phyloP scores from a whole-genome alignment of 2,888 invertebrate species.

The Callyntrura sp. region DNA sequence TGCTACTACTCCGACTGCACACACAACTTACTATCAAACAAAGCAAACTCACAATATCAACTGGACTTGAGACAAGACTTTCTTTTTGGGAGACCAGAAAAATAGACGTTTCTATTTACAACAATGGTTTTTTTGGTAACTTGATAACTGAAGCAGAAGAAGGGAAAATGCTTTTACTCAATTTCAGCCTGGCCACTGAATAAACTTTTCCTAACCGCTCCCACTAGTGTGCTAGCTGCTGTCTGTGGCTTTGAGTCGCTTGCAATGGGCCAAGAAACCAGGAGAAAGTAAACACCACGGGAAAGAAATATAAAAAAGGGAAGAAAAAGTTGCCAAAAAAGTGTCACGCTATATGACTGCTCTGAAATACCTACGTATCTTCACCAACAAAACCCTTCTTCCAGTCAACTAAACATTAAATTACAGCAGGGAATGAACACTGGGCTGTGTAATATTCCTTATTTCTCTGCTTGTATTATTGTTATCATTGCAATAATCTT shows the following conservation, averaged over 20 bases:
- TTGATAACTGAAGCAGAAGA: constrained; percentile 27
- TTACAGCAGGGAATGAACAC: constrained; percentile 12
- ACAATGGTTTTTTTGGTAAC: background rate
- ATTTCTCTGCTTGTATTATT: constrained; percentile 53
- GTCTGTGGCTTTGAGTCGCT: constrained; percentile 13
- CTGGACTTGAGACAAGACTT: too few relatives aligned
- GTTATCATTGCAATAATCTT: constrained; percentile 62
- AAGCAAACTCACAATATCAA: too few relatives aligned
- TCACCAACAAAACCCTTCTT: constrained; percentile 41
- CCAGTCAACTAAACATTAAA: constrained; percentile 57
- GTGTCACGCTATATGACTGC: constrained; percentile 42
- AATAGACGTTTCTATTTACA: background rate
- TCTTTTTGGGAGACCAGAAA: too few relatives aligned
- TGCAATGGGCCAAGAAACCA: constrained; percentile 54
- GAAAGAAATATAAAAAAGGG: constrained; percentile 22
- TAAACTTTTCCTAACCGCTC: constrained; percentile 17
- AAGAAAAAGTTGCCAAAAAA: constrained; percentile 70
- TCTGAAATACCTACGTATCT: background rate
- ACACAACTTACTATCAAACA: too few relatives aligned
- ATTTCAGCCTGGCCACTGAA: constrained; percentile 36
- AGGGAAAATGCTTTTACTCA: constrained; percentile 21
- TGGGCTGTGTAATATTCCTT: background rate
- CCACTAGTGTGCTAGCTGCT: background rate
- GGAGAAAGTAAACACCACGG: constrained; percentile 53
- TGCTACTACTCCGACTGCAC: too few relatives aligned